Evolutionary conservation across 2,888 invertebrate species (phyloP).

Genomic region (Pecten maximus): DNA sequence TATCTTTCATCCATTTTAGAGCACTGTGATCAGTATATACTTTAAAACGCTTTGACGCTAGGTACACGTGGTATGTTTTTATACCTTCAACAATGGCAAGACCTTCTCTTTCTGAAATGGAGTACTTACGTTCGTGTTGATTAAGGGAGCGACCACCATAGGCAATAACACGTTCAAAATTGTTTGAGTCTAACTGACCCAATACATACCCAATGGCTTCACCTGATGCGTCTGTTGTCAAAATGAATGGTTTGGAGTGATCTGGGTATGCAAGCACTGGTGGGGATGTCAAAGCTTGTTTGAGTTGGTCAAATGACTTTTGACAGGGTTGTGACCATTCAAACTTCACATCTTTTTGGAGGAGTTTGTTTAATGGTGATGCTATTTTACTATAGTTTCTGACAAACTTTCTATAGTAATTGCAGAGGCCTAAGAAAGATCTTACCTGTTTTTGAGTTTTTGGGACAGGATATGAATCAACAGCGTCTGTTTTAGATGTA

Average conservation of each 20-base stretch:
- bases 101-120: constrained; percentile 50
- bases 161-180: constrained; percentile 52
- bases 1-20: constrained; percentile 52
- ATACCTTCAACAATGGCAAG: constrained; percentile 55
- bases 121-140: constrained; percentile 51
- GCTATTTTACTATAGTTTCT: constrained; percentile 44
- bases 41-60: too few relatives aligned
- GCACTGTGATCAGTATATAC: constrained; percentile 57
- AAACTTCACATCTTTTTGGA: constrained; percentile 38
- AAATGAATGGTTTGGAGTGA: constrained; percentile 54
- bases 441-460: constrained; percentile 46
- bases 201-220: constrained; percentile 57
- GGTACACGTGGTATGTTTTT: constrained; percentile 54
- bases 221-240: constrained; percentile 62
- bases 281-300: constrained; percentile 58
- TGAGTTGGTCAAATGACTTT: constrained; percentile 61
- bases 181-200: constrained; percentile 52
- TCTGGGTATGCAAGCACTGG: constrained; percentile 62
- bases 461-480: neutral
- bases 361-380: constrained; percentile 31
- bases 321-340: constrained; percentile 43
- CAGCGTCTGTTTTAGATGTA: neutral
- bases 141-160: constrained; percentile 57
- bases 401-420: constrained; percentile 48
- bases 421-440: constrained; percentile 44